phyloP scores from a whole-genome alignment of 2,113 vertebrate species.

The Albula goreensis region DNA sequence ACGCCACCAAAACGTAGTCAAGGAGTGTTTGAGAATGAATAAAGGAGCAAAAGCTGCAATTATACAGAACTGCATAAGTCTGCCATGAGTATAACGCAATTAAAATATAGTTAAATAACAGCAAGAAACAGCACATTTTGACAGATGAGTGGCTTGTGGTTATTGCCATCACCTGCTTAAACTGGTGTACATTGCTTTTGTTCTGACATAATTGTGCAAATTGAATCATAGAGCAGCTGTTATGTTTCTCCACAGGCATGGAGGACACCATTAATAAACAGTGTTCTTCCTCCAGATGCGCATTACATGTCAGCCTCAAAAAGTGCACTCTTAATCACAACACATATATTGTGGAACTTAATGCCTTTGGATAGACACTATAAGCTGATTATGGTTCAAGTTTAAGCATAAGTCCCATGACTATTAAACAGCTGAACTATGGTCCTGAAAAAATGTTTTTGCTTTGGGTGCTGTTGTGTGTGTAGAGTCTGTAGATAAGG shows the following conservation, averaged over 20 bases:
- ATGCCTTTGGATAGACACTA: no score
- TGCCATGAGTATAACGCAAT: not conserved
- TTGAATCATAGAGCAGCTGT: not conserved
- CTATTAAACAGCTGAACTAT: no score
- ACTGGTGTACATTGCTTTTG: not conserved
- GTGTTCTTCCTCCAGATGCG: not conserved
- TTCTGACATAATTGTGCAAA: not conserved
- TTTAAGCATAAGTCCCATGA: no score
- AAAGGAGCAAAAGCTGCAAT: no score
- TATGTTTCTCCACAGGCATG: not conserved
- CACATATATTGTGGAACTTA: not conserved
- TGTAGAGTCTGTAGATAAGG: no score
- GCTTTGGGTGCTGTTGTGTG: no score
- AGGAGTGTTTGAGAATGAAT: no score
- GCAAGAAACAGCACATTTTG: not conserved
- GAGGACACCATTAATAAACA: not conserved
- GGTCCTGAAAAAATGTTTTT: no score
- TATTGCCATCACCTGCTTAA: not conserved
- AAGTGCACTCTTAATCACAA: not conserved
- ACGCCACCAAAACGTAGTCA: no score
- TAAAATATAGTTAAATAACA: not conserved
- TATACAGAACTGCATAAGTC: no score
- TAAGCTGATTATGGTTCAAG: no score
- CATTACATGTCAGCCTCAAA: not conserved
- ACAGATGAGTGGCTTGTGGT: not conserved